Evolutionary conservation across 2,888 invertebrate species (phyloP), one percentile per base, ranked within the genome.

Genomic region (Meghimatium bilineatum): DNA sequence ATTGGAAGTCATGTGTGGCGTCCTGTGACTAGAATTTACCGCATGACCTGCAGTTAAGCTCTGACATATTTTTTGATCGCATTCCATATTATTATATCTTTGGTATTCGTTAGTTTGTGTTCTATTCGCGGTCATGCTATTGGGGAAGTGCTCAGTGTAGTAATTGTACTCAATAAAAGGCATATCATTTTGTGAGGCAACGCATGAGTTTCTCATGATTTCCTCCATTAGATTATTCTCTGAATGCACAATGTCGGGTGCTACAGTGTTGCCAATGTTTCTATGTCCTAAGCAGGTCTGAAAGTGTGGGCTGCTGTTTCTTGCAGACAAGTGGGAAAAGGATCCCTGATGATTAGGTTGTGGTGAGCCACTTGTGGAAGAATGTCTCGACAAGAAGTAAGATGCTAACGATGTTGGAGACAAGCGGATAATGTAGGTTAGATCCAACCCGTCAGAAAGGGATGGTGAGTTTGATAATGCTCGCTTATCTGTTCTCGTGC

Each of bases 341-440:
- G 91, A 90, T 36, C 93, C 92, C 8, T 87, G 87, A 49, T 89
- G 90, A 14, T 85, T 84, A 1, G 90, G 89, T 82, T 90, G 90
- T 8, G 91, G 91, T 26, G 92, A 91, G 3, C 88, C 90, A 80
- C 90, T 91, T 32, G 91, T 87, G 32, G 92, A 89, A 8, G 92
- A 90, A 69, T 91, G 90, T 67, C 89, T 86, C 0, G 91, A 91
- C 36, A 91, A 90, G 82, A 89, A 90, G 67, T 90, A 89, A 83
- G 89, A 88, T 14, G 90, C 89, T 78, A 94, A 90, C 29, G 94
- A 94, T 1, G 94, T 94, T n/a, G 94, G 94, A 1, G 94, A 94
- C 69, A 92, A 91, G 38, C 94, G 89, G 80, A 94, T 94, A 72
- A 94, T 89, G 60, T 91, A 90, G 82, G 92, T 92, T 80, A 94